Evolutionary conservation across 2,888 invertebrate genomes (phyloP).

Genomic region (Mimachlamys varia): DNA sequence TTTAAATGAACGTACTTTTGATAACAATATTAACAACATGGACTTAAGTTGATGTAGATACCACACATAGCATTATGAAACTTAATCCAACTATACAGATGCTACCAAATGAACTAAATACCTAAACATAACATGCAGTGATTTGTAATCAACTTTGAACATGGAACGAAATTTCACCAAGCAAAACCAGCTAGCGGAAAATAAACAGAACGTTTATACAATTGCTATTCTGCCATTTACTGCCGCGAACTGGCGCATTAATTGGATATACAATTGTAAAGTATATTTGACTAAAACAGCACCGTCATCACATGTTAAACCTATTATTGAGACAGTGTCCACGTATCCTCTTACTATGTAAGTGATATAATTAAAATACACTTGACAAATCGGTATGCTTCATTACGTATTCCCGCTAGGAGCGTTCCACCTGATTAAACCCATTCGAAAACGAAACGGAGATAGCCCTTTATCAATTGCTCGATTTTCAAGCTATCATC

Average conservation of each 20-base stretch:
- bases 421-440: neutral
- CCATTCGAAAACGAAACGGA: neutral
- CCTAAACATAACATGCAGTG: too few species aligned
- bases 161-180: too few species aligned
- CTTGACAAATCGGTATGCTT: conserved; percentile 23
- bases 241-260: neutral
- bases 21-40: too few species aligned
- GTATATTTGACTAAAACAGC: neutral
- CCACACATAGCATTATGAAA: too few species aligned
- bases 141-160: too few species aligned
- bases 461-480: neutral
- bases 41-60: too few species aligned
- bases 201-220: too few species aligned
- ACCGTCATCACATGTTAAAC: neutral
- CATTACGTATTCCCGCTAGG: neutral
- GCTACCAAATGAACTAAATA: too few species aligned
- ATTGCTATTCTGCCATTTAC: neutral
- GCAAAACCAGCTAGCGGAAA: too few species aligned
- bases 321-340: neutral
- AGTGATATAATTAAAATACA: conserved; percentile 9
- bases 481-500: neutral
- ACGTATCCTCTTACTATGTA: neutral
- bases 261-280: neutral
- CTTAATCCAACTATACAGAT: too few species aligned
- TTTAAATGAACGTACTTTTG: too few species aligned